A percentile compares a stretch with the other conserved stretches of the same genome.
Evolutionary conservation across 1,140 invertebrate genomes (phyloP).

Genomic region (Charaxes varanes): DNA sequence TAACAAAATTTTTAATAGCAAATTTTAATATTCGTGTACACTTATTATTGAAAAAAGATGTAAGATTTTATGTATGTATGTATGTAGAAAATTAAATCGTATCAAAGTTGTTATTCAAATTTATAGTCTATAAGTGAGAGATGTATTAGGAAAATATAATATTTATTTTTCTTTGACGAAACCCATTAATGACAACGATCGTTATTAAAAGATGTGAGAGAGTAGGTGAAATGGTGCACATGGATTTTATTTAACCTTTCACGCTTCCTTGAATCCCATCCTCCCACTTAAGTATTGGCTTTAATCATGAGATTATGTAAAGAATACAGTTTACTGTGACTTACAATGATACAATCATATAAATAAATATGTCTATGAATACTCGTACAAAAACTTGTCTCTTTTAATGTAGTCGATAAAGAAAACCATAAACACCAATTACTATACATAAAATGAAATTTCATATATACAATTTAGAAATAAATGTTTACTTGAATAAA

Average conservation of each 20-base stretch:
- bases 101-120: conserved; percentile 52
- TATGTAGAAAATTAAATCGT: conserved; percentile 37
- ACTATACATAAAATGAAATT: too few species aligned
- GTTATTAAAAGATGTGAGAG: conserved; percentile 46
- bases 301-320: conserved; percentile 6
- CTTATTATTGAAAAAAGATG: conserved; percentile 42
- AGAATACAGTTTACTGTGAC: too few species aligned
- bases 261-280: conserved; percentile 18
- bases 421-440: too few species aligned
- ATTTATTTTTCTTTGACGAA: conserved; percentile 50
- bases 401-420: too few species aligned
- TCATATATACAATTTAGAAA: too few species aligned
- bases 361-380: too few species aligned
- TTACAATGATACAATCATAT: too few species aligned
- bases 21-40: conserved; percentile 17
- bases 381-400: too few species aligned
- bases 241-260: conserved; percentile 52
- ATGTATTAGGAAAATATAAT: conserved; percentile 40
- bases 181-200: conserved; percentile 40
- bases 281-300: conserved; percentile 27
- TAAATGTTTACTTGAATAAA: too few species aligned
- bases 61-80: conserved; percentile 28
- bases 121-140: conserved; percentile 47
- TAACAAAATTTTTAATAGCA: conserved; percentile 26
- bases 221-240: conserved; percentile 54